These are phyloP conservation scores for Scrobipalpa atriplicella DNA, from an alignment of 2,888 invertebrate species.

Conservation along the genomic window DNA sequence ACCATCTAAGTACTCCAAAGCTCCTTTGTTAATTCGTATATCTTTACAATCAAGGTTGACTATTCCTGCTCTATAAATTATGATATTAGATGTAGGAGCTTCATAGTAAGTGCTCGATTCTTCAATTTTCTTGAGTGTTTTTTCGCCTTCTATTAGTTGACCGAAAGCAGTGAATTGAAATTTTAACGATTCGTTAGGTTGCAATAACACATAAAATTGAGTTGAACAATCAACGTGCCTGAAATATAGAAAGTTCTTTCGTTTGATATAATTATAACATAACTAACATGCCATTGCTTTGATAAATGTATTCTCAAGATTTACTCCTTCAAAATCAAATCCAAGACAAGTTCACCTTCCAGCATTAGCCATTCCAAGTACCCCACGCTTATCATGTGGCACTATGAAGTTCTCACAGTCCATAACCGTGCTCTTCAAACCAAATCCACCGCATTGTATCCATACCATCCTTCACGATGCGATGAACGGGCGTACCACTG, in stretches of 20 bases:
- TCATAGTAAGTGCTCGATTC: conserved; percentile 84
- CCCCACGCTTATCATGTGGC: conserved; percentile 85
- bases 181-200: conserved; percentile 88
- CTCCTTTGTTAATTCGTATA: conserved; percentile 56
- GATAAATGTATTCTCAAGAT: too few relatives aligned
- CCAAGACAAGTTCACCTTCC: conserved; percentile 64
- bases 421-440: conserved; percentile 63
- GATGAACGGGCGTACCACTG: conserved; percentile 82
- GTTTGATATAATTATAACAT: too few relatives aligned
- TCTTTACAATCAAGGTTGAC: conserved; percentile 67
- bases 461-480: conserved; percentile 87
- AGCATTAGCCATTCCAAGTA: conserved; percentile 87
- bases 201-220: conserved; percentile 88
- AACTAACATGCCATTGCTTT: too few relatives aligned
- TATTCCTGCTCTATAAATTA: conserved; percentile 60
- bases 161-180: conserved; percentile 89
- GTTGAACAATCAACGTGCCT: conserved; percentile 85
- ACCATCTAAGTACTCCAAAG: conserved; percentile 58
- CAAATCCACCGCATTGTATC: conserved; percentile 86
- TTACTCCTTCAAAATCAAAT: too few relatives aligned
- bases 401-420: conserved; percentile 87
- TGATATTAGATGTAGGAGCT: conserved; percentile 69
- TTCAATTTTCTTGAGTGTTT: conserved; percentile 84
- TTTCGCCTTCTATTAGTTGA: conserved; percentile 86
- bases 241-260: not conserved